Base-by-base conservation (phyloP, 2,888 invertebrate genomes). In the Lampropteryx suffumata region DNA sequence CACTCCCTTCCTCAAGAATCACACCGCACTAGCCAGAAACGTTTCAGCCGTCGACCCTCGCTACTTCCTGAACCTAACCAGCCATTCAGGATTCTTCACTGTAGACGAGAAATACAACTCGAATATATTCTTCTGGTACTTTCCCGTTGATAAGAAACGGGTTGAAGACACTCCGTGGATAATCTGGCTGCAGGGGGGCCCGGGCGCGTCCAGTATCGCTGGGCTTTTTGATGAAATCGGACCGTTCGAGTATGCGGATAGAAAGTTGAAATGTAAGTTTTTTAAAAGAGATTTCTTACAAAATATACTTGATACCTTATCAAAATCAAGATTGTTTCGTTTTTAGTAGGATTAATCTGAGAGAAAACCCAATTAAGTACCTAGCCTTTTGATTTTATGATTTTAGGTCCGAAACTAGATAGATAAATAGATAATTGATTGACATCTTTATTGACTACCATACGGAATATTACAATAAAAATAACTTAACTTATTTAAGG, bases 181-280 rank as follows among this genome's bases (percentile, higher is more conserved):
- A 26, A 92, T 97, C 52, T 97, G 97, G 97, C 84, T 97, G 9
- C 94, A 97, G 91, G 97, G 97, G 9, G 97, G 97, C 0, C 97
- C 97, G 0, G 97, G 92, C 0, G 94, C 92, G 0, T 93, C 95
- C 0, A 94, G 95, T 26, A 55, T 88, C 2, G 73, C 73, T 1
- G 87, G 84, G 0, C 66, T 86, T 0, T 87, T 88, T 36, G 73
- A 76, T 13, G 86, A 88, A 55, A 79, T 87, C n/a, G 88, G 88
- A 33, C 88, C 88, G 0, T 77, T 89, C 42, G 63, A 70, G 41
- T 73, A 72, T 41, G 40, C 40, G 7, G 51, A 67, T 28, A 52
- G 50, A 4, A 44, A 55, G 4, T 64, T 85, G 41, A 72, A 71
- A 70, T 57, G 85, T 85, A 66, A 76, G 83, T 76, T n/a, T 13